Conservation (phyloP, 1,140 invertebrate species). For the Drosophila sturtevanti region DNA sequence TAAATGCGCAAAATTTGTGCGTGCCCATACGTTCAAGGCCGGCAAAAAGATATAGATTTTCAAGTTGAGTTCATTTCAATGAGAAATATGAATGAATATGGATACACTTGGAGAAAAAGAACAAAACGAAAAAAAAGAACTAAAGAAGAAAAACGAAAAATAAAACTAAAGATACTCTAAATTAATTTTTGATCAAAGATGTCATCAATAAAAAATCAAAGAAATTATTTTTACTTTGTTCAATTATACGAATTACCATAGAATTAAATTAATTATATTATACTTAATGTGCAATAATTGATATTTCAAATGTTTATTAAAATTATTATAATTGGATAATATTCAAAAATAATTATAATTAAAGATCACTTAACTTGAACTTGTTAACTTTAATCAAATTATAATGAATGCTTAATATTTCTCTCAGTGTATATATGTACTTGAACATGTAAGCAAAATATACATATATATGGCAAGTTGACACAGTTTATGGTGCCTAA, state of each 20-base stretch:
- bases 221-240: too few relatives aligned
- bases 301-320: too few relatives aligned
- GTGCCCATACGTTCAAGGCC: slow-evolving; percentile 7
- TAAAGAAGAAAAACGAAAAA: neutral
- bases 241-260: too few relatives aligned
- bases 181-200: too few relatives aligned
- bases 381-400: too few relatives aligned
- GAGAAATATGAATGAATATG: slow-evolving; percentile 7
- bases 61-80: slow-evolving; percentile 2
- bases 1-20: slow-evolving; percentile 30
- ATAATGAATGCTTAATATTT: neutral
- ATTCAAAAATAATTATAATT: too few relatives aligned
- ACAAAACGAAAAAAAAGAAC: neutral
- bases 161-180: too few relatives aligned
- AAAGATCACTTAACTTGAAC: too few relatives aligned
- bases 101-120: neutral
- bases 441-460: slow-evolving; percentile 6
- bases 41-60: neutral
- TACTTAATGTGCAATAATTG: too few relatives aligned
- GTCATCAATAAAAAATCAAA: too few relatives aligned
- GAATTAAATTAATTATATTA: too few relatives aligned
- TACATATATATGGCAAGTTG: neutral
- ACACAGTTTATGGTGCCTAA: slow-evolving; percentile 7
- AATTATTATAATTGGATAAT: too few relatives aligned
- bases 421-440: slow-evolving; percentile 5